Evolutionary conservation across 2,888 invertebrate species (phyloP), one percentile per base, ranked within the genome.

Genomic region (Silvanus unidentatus): DNA sequence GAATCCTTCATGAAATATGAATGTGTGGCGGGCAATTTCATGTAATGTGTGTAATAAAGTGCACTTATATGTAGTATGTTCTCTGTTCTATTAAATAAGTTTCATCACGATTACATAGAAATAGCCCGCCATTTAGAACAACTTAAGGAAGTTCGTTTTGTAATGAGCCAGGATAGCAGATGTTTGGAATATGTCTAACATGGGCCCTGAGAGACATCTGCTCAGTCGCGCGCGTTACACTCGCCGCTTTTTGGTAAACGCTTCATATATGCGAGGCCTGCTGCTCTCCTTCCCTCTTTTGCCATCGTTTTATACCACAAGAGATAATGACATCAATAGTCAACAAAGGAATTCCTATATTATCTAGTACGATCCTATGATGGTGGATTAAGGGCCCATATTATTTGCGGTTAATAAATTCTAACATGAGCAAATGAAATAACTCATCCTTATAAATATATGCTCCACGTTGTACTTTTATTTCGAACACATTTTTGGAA

Each of bases 291-390:
- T n/a, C n/a, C n/a, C 22, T 22, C 22, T 22, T 22, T 22, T 22
- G 22, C 22, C 22, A 22, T 22, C 22, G 22, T 22, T 22, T 22
- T 22, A 22, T 22, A 22, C 22, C 22, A 22, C 4, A 22, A 22
- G 22, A 12, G 32, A 32, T 32, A 32, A 32, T 32, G 32, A 32
- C n/a, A 32, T 32, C 32, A 32, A 32, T 32, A 32, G 32, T 32
- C 32, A 32, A 32, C 32, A 32, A 32, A 32, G 32, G 32, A 32
- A 32, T 32, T 32, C 32, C 32, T 32, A 22, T 22, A 32, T 32
- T 32, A 32, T 32, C 12, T 11, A 11, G 22, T 22, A 22, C 22
- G 22, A 22, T 22, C 4, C 22, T 22, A 22, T 22, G 32, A 32
- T 32, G 32, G 12, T 12, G 12, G 32, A 32, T 32, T 32, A 32